Evolutionary conservation across 2,888 invertebrate species (phyloP).

Genomic region (Automeris io): DNA sequence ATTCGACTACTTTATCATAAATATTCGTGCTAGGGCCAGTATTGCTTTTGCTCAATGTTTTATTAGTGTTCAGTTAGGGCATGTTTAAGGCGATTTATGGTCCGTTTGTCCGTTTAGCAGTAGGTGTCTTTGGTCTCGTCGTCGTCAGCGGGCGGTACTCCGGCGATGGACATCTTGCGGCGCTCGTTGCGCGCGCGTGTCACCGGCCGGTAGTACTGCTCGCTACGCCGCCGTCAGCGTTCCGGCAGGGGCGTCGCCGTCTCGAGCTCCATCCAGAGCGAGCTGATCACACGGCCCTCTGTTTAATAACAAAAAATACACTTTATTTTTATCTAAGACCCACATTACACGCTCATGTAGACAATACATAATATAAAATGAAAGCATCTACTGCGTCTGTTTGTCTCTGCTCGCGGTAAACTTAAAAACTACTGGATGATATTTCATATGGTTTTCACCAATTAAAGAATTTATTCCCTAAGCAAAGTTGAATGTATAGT

Average conservation of each 20-base stretch:
- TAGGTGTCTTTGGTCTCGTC: slow-evolving; percentile 32
- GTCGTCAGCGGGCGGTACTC: slow-evolving; percentile 60
- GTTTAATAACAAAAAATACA: slow-evolving; percentile 8
- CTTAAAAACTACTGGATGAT: too few relatives aligned
- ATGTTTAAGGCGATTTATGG: slow-evolving; percentile 13
- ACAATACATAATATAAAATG: too few relatives aligned
- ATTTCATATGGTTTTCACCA: too few relatives aligned
- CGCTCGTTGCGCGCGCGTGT: slow-evolving; percentile 61
- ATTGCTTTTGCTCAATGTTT: too few relatives aligned
- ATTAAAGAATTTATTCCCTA: too few relatives aligned
- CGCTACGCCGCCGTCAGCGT: slow-evolving; percentile 73
- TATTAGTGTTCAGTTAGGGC: too few relatives aligned
- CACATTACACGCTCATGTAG: too few relatives aligned
- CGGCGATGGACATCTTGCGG: slow-evolving; percentile 68
- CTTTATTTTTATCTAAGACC: not conserved
- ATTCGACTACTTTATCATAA: too few relatives aligned
- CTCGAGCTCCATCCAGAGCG: slow-evolving; percentile 68
- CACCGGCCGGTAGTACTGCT: slow-evolving; percentile 72
- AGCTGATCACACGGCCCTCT: slow-evolving; percentile 59
- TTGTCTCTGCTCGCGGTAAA: too few relatives aligned
- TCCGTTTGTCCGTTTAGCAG: slow-evolving; percentile 25
- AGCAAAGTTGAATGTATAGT: too few relatives aligned
- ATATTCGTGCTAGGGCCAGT: too few relatives aligned
- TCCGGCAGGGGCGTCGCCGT: slow-evolving; percentile 57
- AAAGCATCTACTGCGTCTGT: too few relatives aligned